Conservation (phyloP, 1,140 invertebrate species). For the Ruditapes philippinarum region DNA sequence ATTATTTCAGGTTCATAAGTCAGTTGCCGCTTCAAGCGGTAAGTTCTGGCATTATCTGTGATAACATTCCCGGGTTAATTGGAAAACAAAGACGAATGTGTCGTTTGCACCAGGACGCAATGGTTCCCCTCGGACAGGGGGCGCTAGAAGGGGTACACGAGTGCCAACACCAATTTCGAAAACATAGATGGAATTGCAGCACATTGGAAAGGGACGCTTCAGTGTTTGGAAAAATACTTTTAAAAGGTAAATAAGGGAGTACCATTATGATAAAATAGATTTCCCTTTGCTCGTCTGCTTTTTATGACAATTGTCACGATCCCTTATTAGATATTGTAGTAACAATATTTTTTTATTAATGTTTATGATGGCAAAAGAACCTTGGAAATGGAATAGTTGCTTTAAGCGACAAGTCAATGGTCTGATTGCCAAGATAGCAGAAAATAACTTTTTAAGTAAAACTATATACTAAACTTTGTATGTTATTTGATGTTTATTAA, state of each 20-base stretch:
- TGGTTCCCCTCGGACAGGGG: slow-evolving; percentile 88
- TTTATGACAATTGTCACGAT: too few species aligned
- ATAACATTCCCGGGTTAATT: slow-evolving; percentile 85
- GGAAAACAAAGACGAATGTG: slow-evolving; percentile 86
- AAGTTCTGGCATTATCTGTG: slow-evolving; percentile 83
- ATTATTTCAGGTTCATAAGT: slow-evolving; percentile 83
- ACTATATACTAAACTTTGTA: too few species aligned
- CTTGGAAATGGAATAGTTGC: too few species aligned
- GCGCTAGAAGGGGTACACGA: slow-evolving; percentile 88
- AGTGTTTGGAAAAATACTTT: slow-evolving; percentile 85
- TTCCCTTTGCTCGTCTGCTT: too few species aligned
- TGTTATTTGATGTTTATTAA: too few species aligned
- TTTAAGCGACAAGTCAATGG: too few species aligned
- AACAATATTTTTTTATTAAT: too few species aligned
- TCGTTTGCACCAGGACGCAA: slow-evolving; percentile 88
- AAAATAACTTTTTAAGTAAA: too few species aligned
- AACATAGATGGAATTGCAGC: slow-evolving; percentile 89
- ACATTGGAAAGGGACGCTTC: slow-evolving; percentile 82
- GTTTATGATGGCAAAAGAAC: too few species aligned
- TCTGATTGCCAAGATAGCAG: too few species aligned
- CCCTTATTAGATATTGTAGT: too few species aligned
- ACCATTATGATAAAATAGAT: too few species aligned
- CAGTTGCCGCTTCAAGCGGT: slow-evolving; percentile 83
- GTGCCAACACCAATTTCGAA: slow-evolving; percentile 89
- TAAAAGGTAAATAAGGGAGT: slow-evolving; percentile 84